Base-by-base conservation (phyloP, 2,888 invertebrate species). In the Drosophila greeni region DNA sequence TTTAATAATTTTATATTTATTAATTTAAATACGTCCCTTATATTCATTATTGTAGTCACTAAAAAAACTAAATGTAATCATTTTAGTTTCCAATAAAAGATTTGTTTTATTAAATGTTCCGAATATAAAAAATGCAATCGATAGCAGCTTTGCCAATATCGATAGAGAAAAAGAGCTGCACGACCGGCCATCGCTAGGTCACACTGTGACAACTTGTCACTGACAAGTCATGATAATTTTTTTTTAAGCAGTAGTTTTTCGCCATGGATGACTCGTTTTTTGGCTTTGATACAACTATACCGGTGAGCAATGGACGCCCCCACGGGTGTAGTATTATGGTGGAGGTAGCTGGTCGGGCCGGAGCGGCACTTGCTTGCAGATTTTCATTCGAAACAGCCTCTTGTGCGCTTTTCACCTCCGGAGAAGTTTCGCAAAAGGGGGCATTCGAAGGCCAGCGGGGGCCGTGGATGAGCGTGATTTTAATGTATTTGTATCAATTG, bases 181-280 rank as follows among this genome's bases (percentile, higher is more conserved):
- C 47, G 36, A 26, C 39, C 39, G 39, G 33, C 29, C 51, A 58
- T 58, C 40, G 52, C 42, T 54, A 36, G 57, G 59, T 60, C 60
- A 60, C 64, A 61, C 61, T 61, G 47, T 65, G 55, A 55, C 52
- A 61, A 60, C 68, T 81, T 74, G 91, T 92, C 92, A 91, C 91
- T 91, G 91, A 91, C 91, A 91, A 92, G 91, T 90, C 91, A 92
- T 92, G 92, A 91, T 91, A 92, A 89, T 91, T 91, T 90, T 89
- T 90, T 91, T 88, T 90, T 90, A 90, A 91, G 70, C 73, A 81
- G 69, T 75, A 90, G 91, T 91, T 90, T 83, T 87, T 85, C 84
- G 85, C 90, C 93, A 95, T 95, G 95, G 95, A 94, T 92, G 93
- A 95, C 92, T 93, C 94, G 90, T 95, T 95, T 92, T 95, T 95